Evolutionary conservation across 1,140 invertebrate species (phyloP).

Genomic region (Polypedilum pembai): DNA sequence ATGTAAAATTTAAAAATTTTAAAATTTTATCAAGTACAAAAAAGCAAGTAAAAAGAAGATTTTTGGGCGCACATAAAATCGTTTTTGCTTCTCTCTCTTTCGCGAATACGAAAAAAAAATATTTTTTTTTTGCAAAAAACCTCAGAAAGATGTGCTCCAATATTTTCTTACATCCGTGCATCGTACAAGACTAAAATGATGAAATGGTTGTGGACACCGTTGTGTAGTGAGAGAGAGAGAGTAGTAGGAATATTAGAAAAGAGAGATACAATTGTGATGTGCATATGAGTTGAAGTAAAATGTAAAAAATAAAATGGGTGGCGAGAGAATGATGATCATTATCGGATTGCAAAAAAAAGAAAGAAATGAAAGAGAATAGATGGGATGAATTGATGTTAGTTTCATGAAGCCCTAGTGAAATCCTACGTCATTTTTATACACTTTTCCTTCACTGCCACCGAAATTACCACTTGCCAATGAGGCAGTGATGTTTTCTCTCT

Average conservation of each 20-base stretch:
- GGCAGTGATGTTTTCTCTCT: neutral
- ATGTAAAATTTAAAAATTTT: no score
- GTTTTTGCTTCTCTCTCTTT: no score
- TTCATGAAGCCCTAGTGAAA: conserved; percentile 2
- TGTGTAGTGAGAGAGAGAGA: conserved; percentile 20
- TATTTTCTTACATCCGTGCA: neutral
- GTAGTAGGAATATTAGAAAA: no score
- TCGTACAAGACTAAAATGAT: conserved; percentile 24
- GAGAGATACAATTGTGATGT: no score
- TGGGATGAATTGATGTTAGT: conserved; percentile 3
- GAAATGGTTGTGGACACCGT: conserved; percentile 25
- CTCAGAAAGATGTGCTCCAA: neutral
- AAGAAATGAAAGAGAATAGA: neutral
- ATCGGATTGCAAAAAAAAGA: neutral
- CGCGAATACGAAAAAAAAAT: no score
- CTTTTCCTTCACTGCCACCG: conserved; percentile 1
- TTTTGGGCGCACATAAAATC: neutral
- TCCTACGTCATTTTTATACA: conserved; percentile 22
- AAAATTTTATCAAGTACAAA: neutral
- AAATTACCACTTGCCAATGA: neutral
- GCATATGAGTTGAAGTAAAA: no score
- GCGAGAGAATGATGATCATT: conserved; percentile 2
- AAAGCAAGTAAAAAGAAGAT: neutral
- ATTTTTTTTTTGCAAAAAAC: neutral
- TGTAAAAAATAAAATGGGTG: neutral